phyloP scores from a whole-genome alignment of 2,888 invertebrate genomes.

The Hybos culiciformis region DNA sequence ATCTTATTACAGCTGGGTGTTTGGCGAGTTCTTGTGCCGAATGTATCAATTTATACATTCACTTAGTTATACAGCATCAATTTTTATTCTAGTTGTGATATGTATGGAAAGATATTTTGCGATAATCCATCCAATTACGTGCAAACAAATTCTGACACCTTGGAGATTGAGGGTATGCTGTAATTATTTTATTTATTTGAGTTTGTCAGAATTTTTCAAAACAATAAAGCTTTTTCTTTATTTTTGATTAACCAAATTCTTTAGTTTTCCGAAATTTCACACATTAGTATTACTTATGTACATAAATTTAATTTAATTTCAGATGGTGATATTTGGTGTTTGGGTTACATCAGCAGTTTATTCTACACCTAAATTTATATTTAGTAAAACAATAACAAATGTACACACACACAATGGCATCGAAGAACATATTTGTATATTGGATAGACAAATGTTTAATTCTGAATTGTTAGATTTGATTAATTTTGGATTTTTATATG shows the following conservation, averaged over 20 bases:
- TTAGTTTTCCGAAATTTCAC: background rate
- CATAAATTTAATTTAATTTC: slow-evolving; percentile 20
- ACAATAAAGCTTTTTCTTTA: background rate
- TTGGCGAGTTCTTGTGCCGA: slow-evolving; percentile 76
- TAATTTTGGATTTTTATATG: slow-evolving; percentile 70
- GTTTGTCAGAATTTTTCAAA: background rate
- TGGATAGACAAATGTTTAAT: slow-evolving; percentile 62
- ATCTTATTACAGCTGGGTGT: slow-evolving; percentile 56
- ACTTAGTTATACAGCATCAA: slow-evolving; percentile 79
- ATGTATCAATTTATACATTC: slow-evolving; percentile 84
- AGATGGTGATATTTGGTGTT: slow-evolving; percentile 63
- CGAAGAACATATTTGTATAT: slow-evolving; percentile 48
- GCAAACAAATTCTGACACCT: slow-evolving; percentile 68
- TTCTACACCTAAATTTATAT: slow-evolving; percentile 71
- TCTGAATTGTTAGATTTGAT: slow-evolving; percentile 65
- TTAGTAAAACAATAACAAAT: slow-evolving; percentile 60
- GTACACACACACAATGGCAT: slow-evolving; percentile 32
- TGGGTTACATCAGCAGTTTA: slow-evolving; percentile 74
- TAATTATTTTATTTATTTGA: background rate
- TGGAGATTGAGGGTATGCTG: slow-evolving; percentile 55
- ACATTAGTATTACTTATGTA: background rate
- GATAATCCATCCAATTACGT: slow-evolving; percentile 70
- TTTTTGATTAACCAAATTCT: background rate
- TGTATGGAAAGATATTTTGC: slow-evolving; percentile 79
- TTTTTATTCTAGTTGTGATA: slow-evolving; percentile 76